A percentile compares a stretch with the other conserved stretches of the same genome.
These are phyloP conservation scores for Heteronetta atricapilla DNA, from an alignment of 2,113 vertebrate genomes.

Conservation along the genomic window DNA sequence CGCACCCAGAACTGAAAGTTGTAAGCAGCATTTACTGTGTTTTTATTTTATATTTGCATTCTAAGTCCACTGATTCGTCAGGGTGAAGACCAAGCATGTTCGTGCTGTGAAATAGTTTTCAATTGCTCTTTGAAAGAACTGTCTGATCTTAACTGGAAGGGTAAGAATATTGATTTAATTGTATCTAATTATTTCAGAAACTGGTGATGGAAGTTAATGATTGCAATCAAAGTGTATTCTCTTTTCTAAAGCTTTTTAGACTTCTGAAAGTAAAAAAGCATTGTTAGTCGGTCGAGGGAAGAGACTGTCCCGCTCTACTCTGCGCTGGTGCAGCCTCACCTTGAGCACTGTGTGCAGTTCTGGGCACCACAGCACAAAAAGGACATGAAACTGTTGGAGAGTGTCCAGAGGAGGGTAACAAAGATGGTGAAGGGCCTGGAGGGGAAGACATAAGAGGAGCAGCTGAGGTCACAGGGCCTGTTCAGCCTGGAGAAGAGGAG, in stretches of 20 bases:
- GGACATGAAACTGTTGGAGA: too few relatives aligned
- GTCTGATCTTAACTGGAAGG: neutral
- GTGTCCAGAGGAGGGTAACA: too few relatives aligned
- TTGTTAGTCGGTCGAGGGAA: too few relatives aligned
- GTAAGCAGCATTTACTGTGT: constrained; percentile 62
- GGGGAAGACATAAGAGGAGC: too few relatives aligned
- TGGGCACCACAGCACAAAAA: too few relatives aligned
- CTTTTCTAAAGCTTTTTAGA: neutral
- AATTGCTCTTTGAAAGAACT: neutral
- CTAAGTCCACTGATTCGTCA: neutral
- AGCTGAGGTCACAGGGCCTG: too few relatives aligned
- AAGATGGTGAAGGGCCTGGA: too few relatives aligned
- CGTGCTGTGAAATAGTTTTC: neutral
- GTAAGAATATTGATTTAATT: neutral
- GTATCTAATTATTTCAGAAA: neutral
- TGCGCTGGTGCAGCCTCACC: too few relatives aligned
- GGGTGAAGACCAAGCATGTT: neutral
- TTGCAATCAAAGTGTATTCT: neutral
- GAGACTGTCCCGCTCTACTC: too few relatives aligned
- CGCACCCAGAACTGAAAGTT: constrained; percentile 83
- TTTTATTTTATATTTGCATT: neutral
- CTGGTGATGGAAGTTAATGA: neutral
- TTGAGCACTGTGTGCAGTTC: too few relatives aligned
- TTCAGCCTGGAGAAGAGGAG: too few relatives aligned
- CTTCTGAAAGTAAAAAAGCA: too few relatives aligned